Evolutionary conservation across 2,888 invertebrate genomes (phyloP).

Genomic region (Belgica antarctica): DNA sequence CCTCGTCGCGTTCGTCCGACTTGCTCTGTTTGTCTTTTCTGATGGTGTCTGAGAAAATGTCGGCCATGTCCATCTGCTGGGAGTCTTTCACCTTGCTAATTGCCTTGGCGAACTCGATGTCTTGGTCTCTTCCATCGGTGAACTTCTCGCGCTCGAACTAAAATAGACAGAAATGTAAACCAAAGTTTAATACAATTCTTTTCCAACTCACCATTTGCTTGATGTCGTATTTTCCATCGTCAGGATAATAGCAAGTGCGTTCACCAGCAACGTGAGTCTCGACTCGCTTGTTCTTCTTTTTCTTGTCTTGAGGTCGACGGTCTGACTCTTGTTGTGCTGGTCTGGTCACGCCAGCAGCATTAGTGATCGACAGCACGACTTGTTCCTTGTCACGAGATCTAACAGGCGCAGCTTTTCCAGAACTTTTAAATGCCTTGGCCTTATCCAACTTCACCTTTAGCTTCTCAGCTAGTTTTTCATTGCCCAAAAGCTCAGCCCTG

Average conservation of each 20-base stretch:
- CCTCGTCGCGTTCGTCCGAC: slow-evolving; percentile 60
- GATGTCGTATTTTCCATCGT: slow-evolving; percentile 84
- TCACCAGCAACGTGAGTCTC: slow-evolving; percentile 73
- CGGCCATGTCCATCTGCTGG: slow-evolving; percentile 73
- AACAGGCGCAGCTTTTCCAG: background rate
- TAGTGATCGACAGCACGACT: slow-evolving; percentile 68
- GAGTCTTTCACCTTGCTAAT: slow-evolving; percentile 63
- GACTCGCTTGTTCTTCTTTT: slow-evolving; percentile 58
- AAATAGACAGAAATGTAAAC: slow-evolving; percentile 31
- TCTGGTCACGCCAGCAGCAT: slow-evolving; percentile 65
- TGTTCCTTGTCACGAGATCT: slow-evolving; percentile 54
- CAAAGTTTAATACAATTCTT: slow-evolving; percentile 39
- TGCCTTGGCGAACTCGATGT: slow-evolving; percentile 74
- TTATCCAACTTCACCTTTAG: slow-evolving; percentile 72
- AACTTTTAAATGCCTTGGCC: slow-evolving; percentile 59
- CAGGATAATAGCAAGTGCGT: slow-evolving; percentile 78
- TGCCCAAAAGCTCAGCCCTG: slow-evolving; percentile 92
- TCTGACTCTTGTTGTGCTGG: slow-evolving; percentile 58
- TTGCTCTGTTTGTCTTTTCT: slow-evolving; percentile 62
- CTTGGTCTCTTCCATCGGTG: slow-evolving; percentile 74
- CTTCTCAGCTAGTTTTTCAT: slow-evolving; percentile 65
- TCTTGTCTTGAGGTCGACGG: slow-evolving; percentile 55
- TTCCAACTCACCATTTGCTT: slow-evolving; percentile 76
- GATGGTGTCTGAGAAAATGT: slow-evolving; percentile 78
- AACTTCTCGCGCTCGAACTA: slow-evolving; percentile 79